Evolutionary conservation across 2,888 invertebrate genomes (phyloP), one percentile per base, ranked within the genome.

Genomic region (Mesorhabditis spiculigera): DNA sequence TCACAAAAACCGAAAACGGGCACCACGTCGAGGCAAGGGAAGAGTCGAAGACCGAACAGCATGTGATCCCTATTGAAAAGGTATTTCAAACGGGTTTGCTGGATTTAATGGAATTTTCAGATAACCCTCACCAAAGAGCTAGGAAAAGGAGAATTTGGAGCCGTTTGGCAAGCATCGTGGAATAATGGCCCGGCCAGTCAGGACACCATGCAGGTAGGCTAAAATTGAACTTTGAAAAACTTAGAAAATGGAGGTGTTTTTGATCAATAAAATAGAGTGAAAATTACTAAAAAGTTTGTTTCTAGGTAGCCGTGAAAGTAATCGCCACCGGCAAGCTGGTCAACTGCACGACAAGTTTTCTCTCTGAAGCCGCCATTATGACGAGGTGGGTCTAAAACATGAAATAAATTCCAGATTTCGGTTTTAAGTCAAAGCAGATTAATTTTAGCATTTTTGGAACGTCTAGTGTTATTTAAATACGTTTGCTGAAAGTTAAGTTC

Each of bases 321-420:
- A 89, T 98, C 70, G 93, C 93, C 63, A 91, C 94, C 75, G 95
- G 96, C 86, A 90, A 94, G 71, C 93, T 98, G 92, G 93, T 95
- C 82, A 93, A 93, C 79, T 95, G 95, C 87, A 94, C 95, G 0
- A 92, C 94, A 76, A 95, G 96, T 87, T 96, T 97, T 88, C 73
- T 80, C n/a, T 96, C 96, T 87, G 97, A 98, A 88, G 97, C 97
- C 0, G 94, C 94, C 10, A 94, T 96, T 77, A 96, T 98, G 96
- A 95, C 97, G 87, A 50, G 58, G 58, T 50, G 8, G 50, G 50
- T 2, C 58, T 50, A 28, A 28, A 28, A 1, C 28, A 28, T 28
- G 1, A 28, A 28, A 28, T 1, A 28, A 28, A 28, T 1, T 28
- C 3, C 1, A 28, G 28, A 28, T 28, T 28, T 28, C 28, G 28